Base-by-base conservation (phyloP, 92 coral and sea anemone genomes). In the Epizoanthus rinbou region DNA sequence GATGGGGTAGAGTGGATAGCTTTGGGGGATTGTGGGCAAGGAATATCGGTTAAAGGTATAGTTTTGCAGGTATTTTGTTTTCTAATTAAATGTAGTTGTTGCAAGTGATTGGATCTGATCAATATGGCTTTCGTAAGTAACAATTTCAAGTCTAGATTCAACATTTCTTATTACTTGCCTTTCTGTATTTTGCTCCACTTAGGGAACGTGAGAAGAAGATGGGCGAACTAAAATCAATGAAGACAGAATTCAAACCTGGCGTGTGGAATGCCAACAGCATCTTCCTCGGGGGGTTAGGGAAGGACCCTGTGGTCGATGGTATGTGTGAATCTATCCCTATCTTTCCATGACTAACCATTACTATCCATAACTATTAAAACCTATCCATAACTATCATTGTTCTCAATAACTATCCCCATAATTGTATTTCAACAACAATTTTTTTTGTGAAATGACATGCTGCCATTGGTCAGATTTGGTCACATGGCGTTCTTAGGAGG, bases 211-310 rank as follows among this genome's bases (percentile, higher is more conserved):
- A 91, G 80, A 87, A 82, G 76, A 91, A 85, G 71, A 79, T 94
- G 69, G 81, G 83, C 15, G 96, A 93, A 65, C 88, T 93, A 31
- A 90, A 91, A 87, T 80, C 85, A 25, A 60, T 91, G 80, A 96
- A 96, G 70, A 92, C 85, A 22, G 89, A 90, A 4, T 96, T 76
- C 86, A 74, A 69, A 14, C 84, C 96, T 64, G 98, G 99, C 17
- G 82, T 86, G 69, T 93, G 99, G 99, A 95, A 95, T 65, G 98
- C 88, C 2, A 93, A 95, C 84, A 91, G 94, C 25, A 91, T 95
- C 8, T 86, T 95, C 74, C 68, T 95, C 11, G 98, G 98, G 33
- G 98, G 98, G n/a, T 93, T 95, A 53, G 98, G 98, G 19, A 92
- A 95, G 69, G 97, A 95, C 45, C 98, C 98, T 28, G 90, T 79